A percentile compares a stretch with the other conserved stretches of the same genome.
Evolutionary conservation across 37 sponge, comb jelly and placozoan species (phyloP).

Genomic region (Agelas oroides): DNA sequence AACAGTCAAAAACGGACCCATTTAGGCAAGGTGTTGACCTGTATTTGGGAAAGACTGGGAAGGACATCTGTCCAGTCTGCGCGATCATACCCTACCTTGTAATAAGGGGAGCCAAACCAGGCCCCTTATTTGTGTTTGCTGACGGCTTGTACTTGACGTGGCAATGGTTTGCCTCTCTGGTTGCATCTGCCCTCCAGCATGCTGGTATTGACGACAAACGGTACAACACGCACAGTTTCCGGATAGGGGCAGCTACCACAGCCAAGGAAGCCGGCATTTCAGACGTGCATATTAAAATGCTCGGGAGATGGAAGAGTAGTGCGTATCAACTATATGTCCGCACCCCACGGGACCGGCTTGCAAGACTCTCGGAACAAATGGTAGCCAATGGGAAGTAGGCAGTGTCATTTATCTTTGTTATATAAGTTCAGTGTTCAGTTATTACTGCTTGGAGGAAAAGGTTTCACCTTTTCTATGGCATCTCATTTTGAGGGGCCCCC

Average conservation of each 20-base stretch:
- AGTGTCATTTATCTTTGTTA: no score
- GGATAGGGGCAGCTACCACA: slow-evolving; percentile 19
- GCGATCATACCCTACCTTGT: slow-evolving; percentile 4
- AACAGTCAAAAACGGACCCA: slow-evolving; percentile 27
- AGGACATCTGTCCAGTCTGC: slow-evolving; percentile 12
- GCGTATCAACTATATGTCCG: slow-evolving; percentile 3
- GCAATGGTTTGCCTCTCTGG: background rate
- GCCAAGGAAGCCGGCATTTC: background rate
- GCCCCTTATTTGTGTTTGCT: background rate
- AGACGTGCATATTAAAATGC: slow-evolving; percentile 11
- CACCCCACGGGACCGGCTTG: background rate
- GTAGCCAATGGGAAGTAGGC: no score
- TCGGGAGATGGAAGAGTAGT: background rate
- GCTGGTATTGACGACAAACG: background rate
- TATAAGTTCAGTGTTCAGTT: no score
- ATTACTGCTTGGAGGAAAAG: no score
- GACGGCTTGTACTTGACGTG: background rate
- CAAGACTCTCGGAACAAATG: slow-evolving; percentile 8
- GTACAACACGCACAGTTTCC: slow-evolving; percentile 15
- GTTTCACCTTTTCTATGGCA: no score
- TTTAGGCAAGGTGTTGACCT: slow-evolving; percentile 13
- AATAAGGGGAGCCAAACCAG: background rate
- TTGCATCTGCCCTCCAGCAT: background rate
- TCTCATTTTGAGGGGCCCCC: no score
- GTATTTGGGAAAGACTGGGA: slow-evolving; percentile 10